Evolutionary conservation across 2,113 vertebrate species (phyloP).

Genomic region (Coracopsis vasa): DNA sequence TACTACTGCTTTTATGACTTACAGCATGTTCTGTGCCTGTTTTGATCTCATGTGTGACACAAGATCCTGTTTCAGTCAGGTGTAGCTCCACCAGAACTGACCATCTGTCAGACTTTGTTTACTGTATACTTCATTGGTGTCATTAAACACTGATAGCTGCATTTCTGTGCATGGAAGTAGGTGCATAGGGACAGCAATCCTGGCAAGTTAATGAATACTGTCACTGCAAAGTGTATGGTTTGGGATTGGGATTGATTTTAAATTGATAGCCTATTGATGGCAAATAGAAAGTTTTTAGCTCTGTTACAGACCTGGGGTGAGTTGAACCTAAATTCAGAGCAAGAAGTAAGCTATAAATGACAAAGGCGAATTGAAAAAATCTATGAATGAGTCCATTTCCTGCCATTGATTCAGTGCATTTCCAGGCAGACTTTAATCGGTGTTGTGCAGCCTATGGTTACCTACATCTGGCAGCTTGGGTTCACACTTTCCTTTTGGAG

Average conservation of each 20-base stretch:
- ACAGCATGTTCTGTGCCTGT: neutral
- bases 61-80: neutral
- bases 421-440: neutral
- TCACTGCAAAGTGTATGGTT: accelerated
- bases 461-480: neutral
- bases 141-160: neutral
- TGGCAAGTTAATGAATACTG: too few relatives aligned
- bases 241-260: neutral
- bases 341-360: neutral
- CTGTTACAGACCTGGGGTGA: neutral
- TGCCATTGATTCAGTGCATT: neutral
- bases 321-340: neutral
- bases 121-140: neutral
- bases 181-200: neutral
- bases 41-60: neutral
- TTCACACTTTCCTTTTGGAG: neutral
- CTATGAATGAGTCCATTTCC: neutral
- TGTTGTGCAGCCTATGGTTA: accelerated
- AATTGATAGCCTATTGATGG: neutral
- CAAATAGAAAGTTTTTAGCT: neutral
- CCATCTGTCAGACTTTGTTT: neutral
- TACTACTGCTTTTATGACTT: accelerated
- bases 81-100: neutral
- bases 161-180: neutral
- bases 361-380: neutral